phyloP scores from a whole-genome alignment of 1,140 invertebrate species.

The Aphidius ervi region DNA sequence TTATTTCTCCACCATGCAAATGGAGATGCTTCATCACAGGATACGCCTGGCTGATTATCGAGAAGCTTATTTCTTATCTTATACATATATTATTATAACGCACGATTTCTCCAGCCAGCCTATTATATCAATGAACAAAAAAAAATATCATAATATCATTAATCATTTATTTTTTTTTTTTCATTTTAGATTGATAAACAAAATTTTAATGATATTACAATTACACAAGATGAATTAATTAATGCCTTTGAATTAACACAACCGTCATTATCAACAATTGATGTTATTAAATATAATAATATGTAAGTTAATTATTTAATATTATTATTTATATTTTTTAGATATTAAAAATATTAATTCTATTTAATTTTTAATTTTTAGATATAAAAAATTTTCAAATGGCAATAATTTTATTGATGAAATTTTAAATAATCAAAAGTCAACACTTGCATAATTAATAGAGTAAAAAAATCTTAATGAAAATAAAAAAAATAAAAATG shows the following conservation, averaged over 20 bases:
- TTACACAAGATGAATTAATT: constrained; percentile 55
- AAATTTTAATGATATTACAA: constrained; percentile 26
- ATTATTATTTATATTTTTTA: background rate
- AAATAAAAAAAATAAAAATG: constrained; percentile 4
- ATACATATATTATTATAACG: constrained; percentile 39
- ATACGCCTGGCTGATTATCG: constrained; percentile 40
- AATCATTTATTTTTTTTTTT: constrained; percentile 9
- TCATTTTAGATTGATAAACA: constrained; percentile 25
- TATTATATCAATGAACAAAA: constrained; percentile 7
- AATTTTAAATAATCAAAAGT: constrained; percentile 31
- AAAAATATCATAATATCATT: background rate
- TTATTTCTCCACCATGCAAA: constrained; percentile 27
- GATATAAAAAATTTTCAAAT: constrained; percentile 42
- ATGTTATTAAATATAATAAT: constrained; percentile 60
- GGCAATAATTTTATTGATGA: constrained; percentile 28
- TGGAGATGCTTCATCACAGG: constrained; percentile 31
- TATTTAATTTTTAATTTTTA: constrained; percentile 32
- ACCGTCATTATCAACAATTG: constrained; percentile 61
- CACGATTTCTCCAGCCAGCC: background rate
- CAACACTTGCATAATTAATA: constrained; percentile 38
- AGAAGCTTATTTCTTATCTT: constrained; percentile 43
- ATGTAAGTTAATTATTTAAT: constrained; percentile 50
- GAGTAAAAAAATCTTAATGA: constrained; percentile 1
- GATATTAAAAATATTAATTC: constrained; percentile 12
- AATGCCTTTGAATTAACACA: constrained; percentile 59